A percentile compares a stretch with the other conserved stretches of the same genome.
These are phyloP conservation scores for Gallinago solitaria DNA, from an alignment of 2,797 vertebrate species.

Conservation along the genomic window DNA sequence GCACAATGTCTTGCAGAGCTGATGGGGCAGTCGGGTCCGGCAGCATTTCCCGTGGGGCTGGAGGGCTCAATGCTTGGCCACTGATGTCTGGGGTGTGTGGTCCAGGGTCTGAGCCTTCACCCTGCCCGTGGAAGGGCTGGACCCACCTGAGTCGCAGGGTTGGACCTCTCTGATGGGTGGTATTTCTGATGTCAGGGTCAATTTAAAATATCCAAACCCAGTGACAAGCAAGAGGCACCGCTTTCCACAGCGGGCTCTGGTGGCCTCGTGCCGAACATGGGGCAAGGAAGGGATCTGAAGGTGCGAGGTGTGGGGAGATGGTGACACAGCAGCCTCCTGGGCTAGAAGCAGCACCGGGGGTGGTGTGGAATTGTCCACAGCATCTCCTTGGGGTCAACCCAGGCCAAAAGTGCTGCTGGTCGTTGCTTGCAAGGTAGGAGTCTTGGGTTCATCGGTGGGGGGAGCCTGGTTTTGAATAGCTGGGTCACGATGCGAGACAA, in stretches of 20 bases:
- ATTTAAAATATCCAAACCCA: not conserved
- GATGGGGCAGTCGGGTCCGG: not conserved
- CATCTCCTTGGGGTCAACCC: not conserved
- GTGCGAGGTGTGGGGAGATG: not conserved
- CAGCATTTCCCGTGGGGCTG: rapidly evolving
- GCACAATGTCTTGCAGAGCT: not conserved
- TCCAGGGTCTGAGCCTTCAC: not conserved
- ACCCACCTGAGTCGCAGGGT: not conserved
- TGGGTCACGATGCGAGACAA: not conserved
- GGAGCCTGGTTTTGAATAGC: not conserved
- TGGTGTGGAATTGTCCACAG: not conserved
- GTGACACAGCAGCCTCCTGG: not conserved
- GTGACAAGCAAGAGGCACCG: not conserved
- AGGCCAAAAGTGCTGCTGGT: not conserved
- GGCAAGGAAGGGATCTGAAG: not conserved
- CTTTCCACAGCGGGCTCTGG: not conserved
- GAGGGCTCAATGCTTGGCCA: rapidly evolving
- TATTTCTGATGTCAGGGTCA: not conserved
- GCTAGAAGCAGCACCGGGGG: not conserved
- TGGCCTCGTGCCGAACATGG: not conserved
- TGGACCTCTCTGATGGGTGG: not conserved
- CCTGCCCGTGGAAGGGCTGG: not conserved
- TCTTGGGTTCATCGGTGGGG: not conserved
- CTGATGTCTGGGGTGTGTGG: not conserved
- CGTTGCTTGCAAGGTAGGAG: not conserved